These are phyloP conservation scores for Myiozetetes cayanensis DNA, from an alignment of 2,113 vertebrate genomes.

Conservation along the genomic window DNA sequence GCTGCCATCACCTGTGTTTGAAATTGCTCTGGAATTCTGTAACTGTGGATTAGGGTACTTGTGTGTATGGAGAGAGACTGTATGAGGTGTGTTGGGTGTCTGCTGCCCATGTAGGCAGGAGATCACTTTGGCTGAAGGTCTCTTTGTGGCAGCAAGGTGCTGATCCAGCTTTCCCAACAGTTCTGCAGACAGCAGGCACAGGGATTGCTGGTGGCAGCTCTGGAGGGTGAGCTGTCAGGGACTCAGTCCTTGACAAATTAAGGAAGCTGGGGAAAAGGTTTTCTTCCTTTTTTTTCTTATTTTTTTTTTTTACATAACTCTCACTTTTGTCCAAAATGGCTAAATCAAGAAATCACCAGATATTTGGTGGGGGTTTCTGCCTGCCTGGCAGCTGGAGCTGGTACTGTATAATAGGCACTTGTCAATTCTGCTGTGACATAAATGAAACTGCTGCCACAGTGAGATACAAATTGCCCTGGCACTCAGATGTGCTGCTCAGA, in stretches of 20 bases:
- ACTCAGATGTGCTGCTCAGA: background rate
- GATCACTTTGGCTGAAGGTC: background rate
- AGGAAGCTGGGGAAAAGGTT: background rate
- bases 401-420: background rate
- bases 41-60: background rate
- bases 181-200: background rate
- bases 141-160: background rate
- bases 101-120: background rate
- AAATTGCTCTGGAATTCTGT: background rate
- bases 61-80: background rate
- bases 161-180: background rate
- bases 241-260: background rate
- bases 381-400: background rate
- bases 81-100: background rate
- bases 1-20: background rate
- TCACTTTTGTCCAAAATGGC: background rate
- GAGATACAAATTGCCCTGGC: background rate
- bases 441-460: background rate
- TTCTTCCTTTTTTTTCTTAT: background rate
- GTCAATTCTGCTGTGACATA: background rate
- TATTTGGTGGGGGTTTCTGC: background rate
- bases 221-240: background rate
- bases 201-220: background rate
- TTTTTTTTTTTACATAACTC: background rate
- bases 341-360: background rate